A percentile compares a stretch with the other conserved stretches of the same genome.
Evolutionary conservation across 2,797 vertebrate genomes (phyloP).

Genomic region (Muscicapa striata): DNA sequence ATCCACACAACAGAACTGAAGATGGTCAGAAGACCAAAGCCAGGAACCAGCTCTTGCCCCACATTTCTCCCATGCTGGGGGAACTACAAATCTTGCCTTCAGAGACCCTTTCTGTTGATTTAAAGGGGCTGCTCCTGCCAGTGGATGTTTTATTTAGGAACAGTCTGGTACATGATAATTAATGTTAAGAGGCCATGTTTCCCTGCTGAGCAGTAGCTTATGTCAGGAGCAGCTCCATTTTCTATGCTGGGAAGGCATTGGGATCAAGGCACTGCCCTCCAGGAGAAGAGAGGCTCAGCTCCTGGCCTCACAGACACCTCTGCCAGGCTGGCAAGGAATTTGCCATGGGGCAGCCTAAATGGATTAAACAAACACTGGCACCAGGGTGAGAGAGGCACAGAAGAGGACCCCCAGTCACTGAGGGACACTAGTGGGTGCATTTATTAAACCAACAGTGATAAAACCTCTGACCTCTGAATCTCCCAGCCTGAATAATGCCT

Average conservation of each 20-base stretch:
- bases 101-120: background rate
- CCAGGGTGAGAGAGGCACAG: background rate
- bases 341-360: background rate
- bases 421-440: background rate
- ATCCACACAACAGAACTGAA: background rate
- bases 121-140: constrained; percentile 9
- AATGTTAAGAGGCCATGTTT: constrained; percentile 39
- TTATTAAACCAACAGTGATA: background rate
- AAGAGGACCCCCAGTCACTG: background rate
- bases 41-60: background rate
- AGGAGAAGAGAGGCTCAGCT: background rate
- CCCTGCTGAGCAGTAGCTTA: constrained; percentile 38
- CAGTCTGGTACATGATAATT: background rate
- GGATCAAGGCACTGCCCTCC: background rate
- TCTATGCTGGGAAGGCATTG: background rate
- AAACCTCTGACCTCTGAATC: background rate
- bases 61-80: background rate
- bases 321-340: background rate
- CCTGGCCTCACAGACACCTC: background rate
- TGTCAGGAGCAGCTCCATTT: constrained; percentile 20
- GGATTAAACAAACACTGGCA: background rate
- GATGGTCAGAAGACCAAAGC: background rate
- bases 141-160: constrained; percentile 40
- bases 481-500: background rate
- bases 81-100: background rate